Evolutionary conservation across 2,888 invertebrate species (phyloP).

Genomic region (Pharmacophagus antenor): DNA sequence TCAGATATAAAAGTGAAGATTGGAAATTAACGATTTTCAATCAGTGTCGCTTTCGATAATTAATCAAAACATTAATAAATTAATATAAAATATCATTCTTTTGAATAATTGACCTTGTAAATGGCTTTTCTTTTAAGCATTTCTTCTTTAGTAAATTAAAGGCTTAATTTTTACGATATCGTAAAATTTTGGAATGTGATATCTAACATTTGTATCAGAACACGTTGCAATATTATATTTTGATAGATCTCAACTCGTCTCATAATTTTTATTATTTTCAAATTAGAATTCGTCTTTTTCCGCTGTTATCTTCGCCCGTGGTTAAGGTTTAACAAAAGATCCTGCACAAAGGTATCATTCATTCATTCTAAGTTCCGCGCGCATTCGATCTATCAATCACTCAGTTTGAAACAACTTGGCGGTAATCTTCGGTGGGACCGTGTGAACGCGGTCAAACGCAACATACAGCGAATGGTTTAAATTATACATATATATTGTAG

Average conservation of each 20-base stretch:
- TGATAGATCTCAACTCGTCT: not conserved
- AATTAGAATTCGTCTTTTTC: conserved; percentile 1
- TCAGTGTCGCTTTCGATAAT: conserved; percentile 6
- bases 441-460: conserved; percentile 73
- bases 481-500: conserved; percentile 62
- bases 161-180: not conserved
- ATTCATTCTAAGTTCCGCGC: conserved; percentile 46
- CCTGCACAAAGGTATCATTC: conserved; percentile 57
- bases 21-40: conserved; percentile 14
- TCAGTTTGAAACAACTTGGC: conserved; percentile 58
- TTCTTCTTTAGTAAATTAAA: not conserved
- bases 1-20: conserved; percentile 4
- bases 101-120: conserved; percentile 20
- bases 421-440: conserved; percentile 64
- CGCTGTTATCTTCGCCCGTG: conserved; percentile 22
- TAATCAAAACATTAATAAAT: conserved; percentile 11
- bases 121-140: conserved; percentile 1
- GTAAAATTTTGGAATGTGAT: too few species aligned
- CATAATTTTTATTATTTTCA: too few species aligned
- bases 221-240: not conserved
- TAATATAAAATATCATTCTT: conserved; percentile 15
- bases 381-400: conserved; percentile 72
- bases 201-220: too few species aligned
- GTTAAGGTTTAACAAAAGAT: conserved; percentile 30
- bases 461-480: conserved; percentile 52